A percentile compares a stretch with the other conserved stretches of the same genome.
These are phyloP conservation scores for Plectrocnemia conspersa DNA, from an alignment of 1,140 invertebrate genomes.

Conservation along the genomic window DNA sequence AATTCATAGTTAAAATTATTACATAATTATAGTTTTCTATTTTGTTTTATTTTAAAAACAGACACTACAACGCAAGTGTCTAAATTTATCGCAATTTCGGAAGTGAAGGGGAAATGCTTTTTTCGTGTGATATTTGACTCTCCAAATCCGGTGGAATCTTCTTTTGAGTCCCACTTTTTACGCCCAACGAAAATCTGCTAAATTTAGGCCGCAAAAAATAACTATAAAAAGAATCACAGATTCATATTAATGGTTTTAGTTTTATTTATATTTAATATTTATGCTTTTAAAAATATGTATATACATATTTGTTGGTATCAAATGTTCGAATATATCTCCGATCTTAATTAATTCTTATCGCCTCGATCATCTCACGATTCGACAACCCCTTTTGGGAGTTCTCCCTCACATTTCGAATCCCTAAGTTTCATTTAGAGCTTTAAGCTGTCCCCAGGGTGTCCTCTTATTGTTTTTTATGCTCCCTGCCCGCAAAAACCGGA, in stretches of 20 bases:
- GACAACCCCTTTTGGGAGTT: neutral
- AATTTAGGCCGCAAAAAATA: neutral
- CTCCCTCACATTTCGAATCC: neutral
- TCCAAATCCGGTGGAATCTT: constrained; percentile 6
- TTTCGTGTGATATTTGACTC: constrained; percentile 13
- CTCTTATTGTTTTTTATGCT: constrained; percentile 14
- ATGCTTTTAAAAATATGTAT: neutral
- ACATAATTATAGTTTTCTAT: too few species aligned
- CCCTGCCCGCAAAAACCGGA: constrained; percentile 9
- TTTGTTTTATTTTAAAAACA: too few species aligned
- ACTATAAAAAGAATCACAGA: neutral
- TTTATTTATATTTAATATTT: neutral
- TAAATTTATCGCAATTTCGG: constrained; percentile 21
- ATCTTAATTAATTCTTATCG: neutral
- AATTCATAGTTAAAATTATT: too few species aligned
- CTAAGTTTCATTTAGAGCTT: neutral
- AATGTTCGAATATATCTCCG: neutral
- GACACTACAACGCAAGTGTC: too few species aligned
- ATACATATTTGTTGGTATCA: neutral
- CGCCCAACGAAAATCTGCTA: neutral
- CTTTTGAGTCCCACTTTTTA: constrained; percentile 6
- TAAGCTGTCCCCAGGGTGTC: constrained; percentile 1
- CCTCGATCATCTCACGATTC: neutral
- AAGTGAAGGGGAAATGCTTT: constrained; percentile 18
- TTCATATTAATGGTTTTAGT: neutral